These are phyloP conservation scores for Thryonomys swinderianus DNA, from an alignment of 2,113 vertebrate genomes.

Conservation along the genomic window DNA sequence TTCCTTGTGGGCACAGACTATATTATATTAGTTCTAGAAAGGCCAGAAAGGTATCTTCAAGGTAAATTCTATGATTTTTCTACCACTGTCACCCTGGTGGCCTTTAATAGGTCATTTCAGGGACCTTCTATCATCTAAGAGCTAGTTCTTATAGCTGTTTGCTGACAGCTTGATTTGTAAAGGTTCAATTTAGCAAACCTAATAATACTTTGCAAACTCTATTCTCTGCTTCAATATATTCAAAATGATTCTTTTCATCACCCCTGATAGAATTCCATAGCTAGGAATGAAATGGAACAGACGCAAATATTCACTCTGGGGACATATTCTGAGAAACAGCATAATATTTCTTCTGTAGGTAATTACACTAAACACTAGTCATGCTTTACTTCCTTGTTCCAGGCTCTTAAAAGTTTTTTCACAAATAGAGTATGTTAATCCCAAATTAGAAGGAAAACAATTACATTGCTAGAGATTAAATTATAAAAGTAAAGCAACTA, in stretches of 20 bases:
- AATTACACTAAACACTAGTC: constrained; percentile 70
- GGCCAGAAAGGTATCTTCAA: constrained; percentile 40
- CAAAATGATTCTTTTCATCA: constrained; percentile 77
- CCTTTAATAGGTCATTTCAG: constrained; percentile 59
- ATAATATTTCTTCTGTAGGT: constrained; percentile 73
- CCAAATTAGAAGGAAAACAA: constrained; percentile 68
- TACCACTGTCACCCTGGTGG: constrained; percentile 22
- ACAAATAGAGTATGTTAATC: constrained; percentile 60
- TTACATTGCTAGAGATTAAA: constrained; percentile 60
- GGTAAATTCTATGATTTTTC: constrained; percentile 50
- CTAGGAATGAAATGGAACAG: constrained; percentile 73
- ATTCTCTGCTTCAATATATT: constrained; percentile 71
- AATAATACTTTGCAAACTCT: constrained; percentile 72
- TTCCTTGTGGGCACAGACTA: background rate
- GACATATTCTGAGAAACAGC: constrained; percentile 71
- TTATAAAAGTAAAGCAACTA: constrained; percentile 60
- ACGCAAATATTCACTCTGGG: constrained; percentile 65
- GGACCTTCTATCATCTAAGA: background rate
- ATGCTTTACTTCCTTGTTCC: constrained; percentile 63
- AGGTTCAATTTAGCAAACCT: constrained; percentile 74
- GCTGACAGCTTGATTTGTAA: constrained; percentile 56
- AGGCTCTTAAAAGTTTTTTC: constrained; percentile 44
- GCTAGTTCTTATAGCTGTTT: constrained; percentile 8
- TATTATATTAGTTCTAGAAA: background rate
- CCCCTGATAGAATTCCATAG: constrained; percentile 60